These are phyloP conservation scores for Bolinopsis microptera DNA, from an alignment of 37 sponge, comb jelly and placozoan genomes.

Conservation along the genomic window DNA sequence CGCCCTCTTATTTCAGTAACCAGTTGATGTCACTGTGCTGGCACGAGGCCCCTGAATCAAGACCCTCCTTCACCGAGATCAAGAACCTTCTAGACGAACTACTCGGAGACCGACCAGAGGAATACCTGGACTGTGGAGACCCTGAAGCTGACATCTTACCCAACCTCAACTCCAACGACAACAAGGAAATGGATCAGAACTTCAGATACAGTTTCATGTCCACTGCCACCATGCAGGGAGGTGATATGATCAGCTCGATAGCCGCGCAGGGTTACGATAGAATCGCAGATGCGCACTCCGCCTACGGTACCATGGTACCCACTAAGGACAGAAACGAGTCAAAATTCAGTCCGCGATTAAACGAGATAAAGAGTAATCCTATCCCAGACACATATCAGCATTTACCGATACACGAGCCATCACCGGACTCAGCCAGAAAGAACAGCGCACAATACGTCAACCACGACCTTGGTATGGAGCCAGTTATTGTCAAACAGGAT, in stretches of 20 bases:
- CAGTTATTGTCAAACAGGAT: conserved; percentile 13
- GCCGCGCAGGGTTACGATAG: conserved; percentile 16
- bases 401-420: neutral
- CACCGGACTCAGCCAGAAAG: conserved; percentile 11
- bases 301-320: conserved; percentile 10
- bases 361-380: conserved; percentile 49
- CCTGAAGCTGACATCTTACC: conserved; percentile 50
- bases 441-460: conserved; percentile 51
- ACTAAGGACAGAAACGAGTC: neutral
- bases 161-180: conserved; percentile 52
- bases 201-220: conserved; percentile 58
- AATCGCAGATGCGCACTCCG: conserved; percentile 54
- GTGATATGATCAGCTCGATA: neutral
- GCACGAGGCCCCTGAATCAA: neutral
- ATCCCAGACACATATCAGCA: conserved; percentile 66
- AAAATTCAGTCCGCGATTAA: neutral
- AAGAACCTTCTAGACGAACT: conserved; percentile 53
- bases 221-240: neutral
- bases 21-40: conserved; percentile 59
- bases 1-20: conserved; percentile 36
- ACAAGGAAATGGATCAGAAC: conserved; percentile 22
- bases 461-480: neutral
- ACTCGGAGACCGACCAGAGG: conserved; percentile 57
- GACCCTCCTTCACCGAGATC: conserved; percentile 27
- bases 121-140: conserved; percentile 50